Conservation (phyloP, 2,888 invertebrate species). For the Camponotus fellah region DNA sequence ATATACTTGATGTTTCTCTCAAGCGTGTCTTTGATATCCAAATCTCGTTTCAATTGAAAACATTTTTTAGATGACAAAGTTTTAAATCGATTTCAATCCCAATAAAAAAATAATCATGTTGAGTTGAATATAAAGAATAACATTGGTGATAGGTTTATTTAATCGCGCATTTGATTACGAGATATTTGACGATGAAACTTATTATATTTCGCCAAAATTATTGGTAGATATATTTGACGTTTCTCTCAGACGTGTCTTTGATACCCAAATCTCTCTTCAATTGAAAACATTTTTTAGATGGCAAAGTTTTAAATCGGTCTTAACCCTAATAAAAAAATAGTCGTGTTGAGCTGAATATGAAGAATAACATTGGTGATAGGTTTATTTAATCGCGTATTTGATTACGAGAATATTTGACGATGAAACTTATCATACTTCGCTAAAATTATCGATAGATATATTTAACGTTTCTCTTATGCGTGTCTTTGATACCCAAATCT, state of each 20-base stretch:
- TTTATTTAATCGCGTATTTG: not conserved
- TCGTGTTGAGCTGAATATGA: not conserved
- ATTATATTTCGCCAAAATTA: not conserved
- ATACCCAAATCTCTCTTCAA: slow-evolving; percentile 14
- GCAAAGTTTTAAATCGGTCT: slow-evolving; percentile 27
- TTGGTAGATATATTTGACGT: slow-evolving; percentile 25
- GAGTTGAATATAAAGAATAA: not conserved
- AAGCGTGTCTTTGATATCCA: not conserved
- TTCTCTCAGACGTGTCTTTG: not conserved
- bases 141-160: not conserved
- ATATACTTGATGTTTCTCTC: slow-evolving; percentile 30
- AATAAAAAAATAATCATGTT: not conserved
- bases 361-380: not conserved
- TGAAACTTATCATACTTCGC: not conserved
- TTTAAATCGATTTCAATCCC: slow-evolving; percentile 10
- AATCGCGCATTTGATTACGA: not conserved
- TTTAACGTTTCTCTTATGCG: slow-evolving; percentile 10
- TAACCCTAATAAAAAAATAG: not conserved
- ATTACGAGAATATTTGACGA: not conserved
- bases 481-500: slow-evolving; percentile 11
- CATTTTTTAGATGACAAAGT: slow-evolving; percentile 40
- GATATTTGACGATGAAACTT: not conserved
- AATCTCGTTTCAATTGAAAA: slow-evolving; percentile 38
- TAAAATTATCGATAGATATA: slow-evolving; percentile 13
- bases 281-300: slow-evolving; percentile 42